A percentile compares a stretch with the other conserved stretches of the same genome.
Conservation (phyloP, 2,888 invertebrate genomes). For the Notocelia uddmanniana region DNA sequence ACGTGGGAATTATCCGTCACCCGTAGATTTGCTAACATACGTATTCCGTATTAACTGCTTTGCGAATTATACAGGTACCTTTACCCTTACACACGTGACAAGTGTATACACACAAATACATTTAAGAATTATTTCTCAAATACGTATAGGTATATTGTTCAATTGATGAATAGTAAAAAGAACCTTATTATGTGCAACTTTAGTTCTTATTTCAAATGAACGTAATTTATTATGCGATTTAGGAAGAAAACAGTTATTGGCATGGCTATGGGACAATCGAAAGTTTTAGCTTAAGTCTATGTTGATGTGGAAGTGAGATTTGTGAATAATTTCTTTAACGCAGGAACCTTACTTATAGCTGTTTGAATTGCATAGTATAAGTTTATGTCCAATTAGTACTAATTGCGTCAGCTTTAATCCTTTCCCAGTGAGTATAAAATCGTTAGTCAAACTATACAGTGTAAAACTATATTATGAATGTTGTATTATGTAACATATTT, state of each 20-base stretch:
- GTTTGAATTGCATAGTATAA: conserved; percentile 11
- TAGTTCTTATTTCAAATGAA: not conserved
- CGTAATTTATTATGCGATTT: not conserved
- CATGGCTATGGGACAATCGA: not conserved
- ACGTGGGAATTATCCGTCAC: conserved; percentile 44
- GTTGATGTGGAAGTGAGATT: conserved; percentile 7
- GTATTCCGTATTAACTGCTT: conserved; percentile 43
- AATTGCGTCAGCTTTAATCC: conserved; percentile 12
- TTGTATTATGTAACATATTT: not conserved
- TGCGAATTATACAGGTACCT: conserved; percentile 24
- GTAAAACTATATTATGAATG: not conserved
- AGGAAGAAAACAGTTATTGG: not conserved
- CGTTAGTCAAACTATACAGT: not conserved
- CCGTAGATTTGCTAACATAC: conserved; percentile 42
- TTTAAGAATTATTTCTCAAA: not conserved
- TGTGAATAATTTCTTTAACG: conserved; percentile 13
- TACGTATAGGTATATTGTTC: conserved; percentile 1
- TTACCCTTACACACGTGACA: conserved; percentile 9
- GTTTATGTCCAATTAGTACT: conserved; percentile 29
- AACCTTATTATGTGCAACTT: not conserved
- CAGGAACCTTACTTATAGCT: not conserved
- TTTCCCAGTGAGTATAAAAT: conserved; percentile 3
- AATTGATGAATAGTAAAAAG: not conserved
- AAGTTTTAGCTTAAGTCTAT: conserved; percentile 20
- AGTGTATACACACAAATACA: conserved; percentile 10